These are phyloP conservation scores for Herpetotheres cachinnans DNA, from an alignment of 2,113 vertebrate genomes.

Conservation along the genomic window DNA sequence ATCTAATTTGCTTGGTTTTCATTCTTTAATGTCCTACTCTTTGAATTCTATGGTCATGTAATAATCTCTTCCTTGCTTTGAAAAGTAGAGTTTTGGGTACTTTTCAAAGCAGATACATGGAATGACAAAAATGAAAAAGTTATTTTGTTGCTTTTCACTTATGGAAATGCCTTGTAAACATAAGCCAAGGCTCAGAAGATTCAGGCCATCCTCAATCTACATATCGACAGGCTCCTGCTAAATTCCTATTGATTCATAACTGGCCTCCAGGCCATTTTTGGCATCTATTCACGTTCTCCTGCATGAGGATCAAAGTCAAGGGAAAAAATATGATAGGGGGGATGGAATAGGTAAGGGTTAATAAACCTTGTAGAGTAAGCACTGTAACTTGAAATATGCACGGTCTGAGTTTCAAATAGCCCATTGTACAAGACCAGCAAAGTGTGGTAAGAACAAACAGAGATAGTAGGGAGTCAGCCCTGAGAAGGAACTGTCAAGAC, in stretches of 20 bases:
- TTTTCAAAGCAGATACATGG: background rate
- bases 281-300: background rate
- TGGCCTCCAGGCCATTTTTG: background rate
- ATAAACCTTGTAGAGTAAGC: too few relatives aligned
- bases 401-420: too few relatives aligned
- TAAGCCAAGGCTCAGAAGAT: background rate
- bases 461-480: too few relatives aligned
- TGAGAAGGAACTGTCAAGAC: too few relatives aligned
- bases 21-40: background rate
- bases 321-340: too few relatives aligned
- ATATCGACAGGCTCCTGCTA: background rate
- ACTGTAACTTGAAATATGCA: too few relatives aligned
- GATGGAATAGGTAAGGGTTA: too few relatives aligned
- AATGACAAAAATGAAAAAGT: background rate
- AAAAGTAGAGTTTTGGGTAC: background rate
- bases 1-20: background rate
- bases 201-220: background rate
- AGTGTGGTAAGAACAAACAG: too few relatives aligned
- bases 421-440: too few relatives aligned
- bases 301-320: background rate
- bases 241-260: background rate
- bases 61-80: background rate
- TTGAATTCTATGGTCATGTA: background rate
- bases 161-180: background rate
- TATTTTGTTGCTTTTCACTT: background rate